A percentile compares a stretch with the other conserved stretches of the same genome.
These are phyloP conservation scores for Coregonus ussuriensis DNA, from an alignment of 2,797 vertebrate species.

Conservation along the genomic window DNA sequence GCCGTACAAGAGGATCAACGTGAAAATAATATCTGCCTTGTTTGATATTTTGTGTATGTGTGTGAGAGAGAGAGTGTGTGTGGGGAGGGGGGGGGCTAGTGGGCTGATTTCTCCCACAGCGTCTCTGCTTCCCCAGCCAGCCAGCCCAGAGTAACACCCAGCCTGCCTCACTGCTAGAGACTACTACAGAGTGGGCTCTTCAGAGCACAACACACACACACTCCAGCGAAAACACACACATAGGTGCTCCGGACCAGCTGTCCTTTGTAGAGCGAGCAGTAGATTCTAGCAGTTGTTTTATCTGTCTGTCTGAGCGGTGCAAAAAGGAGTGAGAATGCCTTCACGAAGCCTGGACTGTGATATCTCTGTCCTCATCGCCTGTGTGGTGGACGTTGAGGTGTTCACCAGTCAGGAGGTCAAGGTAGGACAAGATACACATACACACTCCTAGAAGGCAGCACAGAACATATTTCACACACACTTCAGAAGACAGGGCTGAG, in stretches of 20 bases:
- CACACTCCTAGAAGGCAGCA: not conserved
- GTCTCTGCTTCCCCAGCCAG: slow-evolving; percentile 41
- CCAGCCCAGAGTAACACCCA: slow-evolving; percentile 15
- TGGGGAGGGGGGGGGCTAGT: slow-evolving; percentile 7
- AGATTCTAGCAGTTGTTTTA: not conserved
- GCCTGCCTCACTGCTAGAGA: slow-evolving; percentile 19
- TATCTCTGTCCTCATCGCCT: slow-evolving; percentile 82
- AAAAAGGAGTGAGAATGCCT: slow-evolving; percentile 69
- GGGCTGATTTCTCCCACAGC: slow-evolving; percentile 52
- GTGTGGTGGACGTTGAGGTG: slow-evolving; percentile 81
- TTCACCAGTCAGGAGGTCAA: slow-evolving; percentile 81
- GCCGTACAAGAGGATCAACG: too few relatives aligned
- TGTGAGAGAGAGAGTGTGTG: slow-evolving; percentile 36
- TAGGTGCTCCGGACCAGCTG: not conserved
- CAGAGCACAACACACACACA: slow-evolving; percentile 3
- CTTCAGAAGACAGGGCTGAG: not conserved
- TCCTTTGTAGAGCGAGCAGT: not conserved
- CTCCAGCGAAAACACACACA: slow-evolving; percentile 10
- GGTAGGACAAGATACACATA: slow-evolving; percentile 66
- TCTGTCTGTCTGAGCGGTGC: slow-evolving; percentile 1
- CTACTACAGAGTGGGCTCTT: not conserved
- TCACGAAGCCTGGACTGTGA: slow-evolving; percentile 83
- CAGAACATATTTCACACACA: not conserved
- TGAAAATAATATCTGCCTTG: too few relatives aligned
- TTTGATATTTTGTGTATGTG: slow-evolving; percentile 5